Evolutionary conservation across 2,797 vertebrate genomes (phyloP).

Genomic region (Rhynchonycteris naso): DNA sequence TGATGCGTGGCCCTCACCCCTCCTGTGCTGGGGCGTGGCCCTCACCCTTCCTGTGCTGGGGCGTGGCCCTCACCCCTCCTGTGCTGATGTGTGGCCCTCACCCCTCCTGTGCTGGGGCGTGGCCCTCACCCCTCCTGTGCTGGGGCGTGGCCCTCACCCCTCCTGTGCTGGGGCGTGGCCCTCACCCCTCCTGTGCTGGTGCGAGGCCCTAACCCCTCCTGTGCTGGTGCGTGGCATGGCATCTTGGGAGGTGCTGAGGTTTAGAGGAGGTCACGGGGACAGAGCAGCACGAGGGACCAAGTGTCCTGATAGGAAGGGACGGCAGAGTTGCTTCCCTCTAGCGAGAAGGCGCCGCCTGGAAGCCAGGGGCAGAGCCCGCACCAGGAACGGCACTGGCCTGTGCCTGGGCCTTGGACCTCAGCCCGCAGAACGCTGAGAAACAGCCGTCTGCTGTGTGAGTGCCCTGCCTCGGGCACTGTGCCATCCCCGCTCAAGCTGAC

Average conservation of each 20-base stretch:
- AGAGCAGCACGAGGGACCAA: too few species aligned
- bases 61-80: rapidly evolving
- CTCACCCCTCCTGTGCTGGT: rapidly evolving
- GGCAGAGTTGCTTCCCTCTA: background rate
- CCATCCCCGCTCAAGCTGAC: rapidly evolving
- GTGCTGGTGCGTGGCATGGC: background rate
- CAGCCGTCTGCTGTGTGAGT: background rate
- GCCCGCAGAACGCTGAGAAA: background rate
- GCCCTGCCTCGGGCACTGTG: background rate
- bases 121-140: rapidly evolving
- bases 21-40: background rate
- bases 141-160: background rate
- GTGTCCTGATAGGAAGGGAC: background rate
- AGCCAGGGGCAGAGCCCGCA: background rate
- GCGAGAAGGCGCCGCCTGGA: background rate
- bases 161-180: background rate
- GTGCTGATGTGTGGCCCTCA: background rate
- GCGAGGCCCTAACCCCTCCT: background rate
- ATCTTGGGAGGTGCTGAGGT: background rate
- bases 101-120: too few species aligned
- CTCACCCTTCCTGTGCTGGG: too few species aligned
- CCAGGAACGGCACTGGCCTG: too few species aligned
- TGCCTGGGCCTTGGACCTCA: background rate
- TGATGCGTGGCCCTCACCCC: background rate
- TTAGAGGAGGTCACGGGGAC: background rate